Evolutionary conservation across 2,888 invertebrate species (phyloP).

Genomic region (Leucophora obtusa): DNA sequence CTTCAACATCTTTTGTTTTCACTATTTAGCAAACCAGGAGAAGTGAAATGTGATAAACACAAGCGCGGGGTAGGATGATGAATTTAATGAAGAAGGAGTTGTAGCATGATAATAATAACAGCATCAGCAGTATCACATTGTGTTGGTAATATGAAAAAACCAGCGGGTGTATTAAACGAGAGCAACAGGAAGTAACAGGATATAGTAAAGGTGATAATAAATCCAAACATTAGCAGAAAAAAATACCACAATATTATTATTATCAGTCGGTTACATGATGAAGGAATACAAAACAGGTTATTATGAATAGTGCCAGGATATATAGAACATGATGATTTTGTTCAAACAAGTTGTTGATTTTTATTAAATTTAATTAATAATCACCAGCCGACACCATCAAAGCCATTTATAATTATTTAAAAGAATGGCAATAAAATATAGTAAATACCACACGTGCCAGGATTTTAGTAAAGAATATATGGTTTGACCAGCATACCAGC

Average conservation of each 20-base stretch:
- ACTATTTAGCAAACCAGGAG: constrained; percentile 76
- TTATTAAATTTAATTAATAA: background rate
- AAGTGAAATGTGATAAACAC: no score
- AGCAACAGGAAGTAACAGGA: constrained; percentile 41
- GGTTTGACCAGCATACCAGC: constrained; percentile 15
- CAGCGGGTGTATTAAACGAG: constrained; percentile 53
- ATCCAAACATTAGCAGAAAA: background rate
- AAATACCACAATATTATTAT: background rate
- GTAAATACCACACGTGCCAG: constrained; percentile 4
- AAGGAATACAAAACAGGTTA: no score
- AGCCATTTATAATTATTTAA: background rate
- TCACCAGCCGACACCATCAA: background rate
- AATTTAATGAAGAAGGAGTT: background rate
- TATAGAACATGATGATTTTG: background rate
- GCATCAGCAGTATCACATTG: constrained; percentile 30
- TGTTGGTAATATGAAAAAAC: constrained; percentile 36
- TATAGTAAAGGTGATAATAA: constrained; percentile 24
- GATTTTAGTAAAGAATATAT: background rate
- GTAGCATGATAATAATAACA: constrained; percentile 16
- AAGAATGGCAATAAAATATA: no score
- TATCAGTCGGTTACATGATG: background rate
- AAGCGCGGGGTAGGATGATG: background rate
- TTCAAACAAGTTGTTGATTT: background rate
- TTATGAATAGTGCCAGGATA: no score
- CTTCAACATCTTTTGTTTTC: constrained; percentile 89